phyloP scores from a whole-genome alignment of 2,888 invertebrate species.

The Zygothrica quintamaculata region DNA sequence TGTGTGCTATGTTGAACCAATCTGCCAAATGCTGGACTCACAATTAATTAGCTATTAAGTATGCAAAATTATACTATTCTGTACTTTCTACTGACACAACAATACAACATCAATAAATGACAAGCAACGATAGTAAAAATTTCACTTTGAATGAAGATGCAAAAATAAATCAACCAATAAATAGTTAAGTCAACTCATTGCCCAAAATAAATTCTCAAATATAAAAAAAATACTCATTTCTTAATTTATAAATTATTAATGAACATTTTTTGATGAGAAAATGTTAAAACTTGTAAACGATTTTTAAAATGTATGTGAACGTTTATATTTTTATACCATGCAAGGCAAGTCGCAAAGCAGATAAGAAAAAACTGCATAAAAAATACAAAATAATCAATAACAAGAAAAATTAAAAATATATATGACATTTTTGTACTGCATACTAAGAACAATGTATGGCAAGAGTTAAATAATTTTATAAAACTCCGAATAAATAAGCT shows the following conservation, averaged over 20 bases:
- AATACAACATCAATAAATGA: slow-evolving; percentile 49
- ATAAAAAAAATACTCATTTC: slow-evolving; percentile 37
- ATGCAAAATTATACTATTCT: slow-evolving; percentile 39
- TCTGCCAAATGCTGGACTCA: slow-evolving; percentile 58
- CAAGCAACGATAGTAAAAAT: slow-evolving; percentile 63
- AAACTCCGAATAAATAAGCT: slow-evolving; percentile 67
- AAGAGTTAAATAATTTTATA: slow-evolving; percentile 47
- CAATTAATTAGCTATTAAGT: slow-evolving; percentile 36
- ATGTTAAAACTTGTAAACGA: slow-evolving; percentile 57
- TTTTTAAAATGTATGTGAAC: slow-evolving; percentile 74
- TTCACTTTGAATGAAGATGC: slow-evolving; percentile 55
- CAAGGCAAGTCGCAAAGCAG: slow-evolving; percentile 54
- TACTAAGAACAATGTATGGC: slow-evolving; percentile 48
- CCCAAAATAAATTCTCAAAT: slow-evolving; percentile 28
- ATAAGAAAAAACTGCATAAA: slow-evolving; percentile 48
- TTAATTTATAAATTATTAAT: slow-evolving; percentile 51
- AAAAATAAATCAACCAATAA: slow-evolving; percentile 24
- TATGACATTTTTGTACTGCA: slow-evolving; percentile 67
- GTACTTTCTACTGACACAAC: slow-evolving; percentile 53
- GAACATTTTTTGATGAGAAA: slow-evolving; percentile 46
- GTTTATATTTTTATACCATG: slow-evolving; percentile 80
- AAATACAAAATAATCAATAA: slow-evolving; percentile 38
- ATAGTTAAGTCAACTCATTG: slow-evolving; percentile 52
- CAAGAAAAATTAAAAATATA: slow-evolving; percentile 35
- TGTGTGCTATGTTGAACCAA: slow-evolving; percentile 36